These are phyloP conservation scores for Apaloderma vittatum DNA, from an alignment of 2,113 vertebrate genomes.

Conservation along the genomic window DNA sequence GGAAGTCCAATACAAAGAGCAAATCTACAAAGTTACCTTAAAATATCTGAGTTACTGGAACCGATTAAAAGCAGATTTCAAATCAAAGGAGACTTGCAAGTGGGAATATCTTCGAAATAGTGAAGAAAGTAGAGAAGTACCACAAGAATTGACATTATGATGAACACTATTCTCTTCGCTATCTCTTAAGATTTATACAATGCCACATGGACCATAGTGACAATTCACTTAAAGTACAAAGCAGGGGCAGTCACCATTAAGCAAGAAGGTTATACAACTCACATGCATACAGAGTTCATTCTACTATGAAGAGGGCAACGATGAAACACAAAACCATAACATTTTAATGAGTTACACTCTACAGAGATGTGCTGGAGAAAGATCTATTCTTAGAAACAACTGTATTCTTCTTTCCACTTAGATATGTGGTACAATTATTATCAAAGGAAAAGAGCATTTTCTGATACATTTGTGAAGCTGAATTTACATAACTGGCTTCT, in stretches of 20 bases:
- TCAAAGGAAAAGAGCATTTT: background rate
- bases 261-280: background rate
- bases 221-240: conserved; percentile 16
- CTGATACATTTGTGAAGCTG: background rate
- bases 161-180: background rate
- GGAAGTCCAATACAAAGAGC: background rate
- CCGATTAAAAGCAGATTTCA: background rate
- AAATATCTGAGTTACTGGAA: background rate
- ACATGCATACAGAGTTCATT: background rate
- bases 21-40: background rate
- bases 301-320: background rate
- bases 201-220: background rate
- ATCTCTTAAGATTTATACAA: background rate
- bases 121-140: background rate
- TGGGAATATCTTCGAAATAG: conserved; percentile 6
- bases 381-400: background rate
- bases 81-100: conserved; percentile 23
- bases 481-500: background rate
- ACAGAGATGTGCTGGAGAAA: background rate
- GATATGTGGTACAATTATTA: background rate
- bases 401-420: background rate
- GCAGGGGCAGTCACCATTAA: background rate
- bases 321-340: conserved; percentile 21
- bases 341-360: conserved; percentile 30
- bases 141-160: background rate